Base-by-base conservation (phyloP, 2,113 vertebrate genomes). In the Grallaria varia region DNA sequence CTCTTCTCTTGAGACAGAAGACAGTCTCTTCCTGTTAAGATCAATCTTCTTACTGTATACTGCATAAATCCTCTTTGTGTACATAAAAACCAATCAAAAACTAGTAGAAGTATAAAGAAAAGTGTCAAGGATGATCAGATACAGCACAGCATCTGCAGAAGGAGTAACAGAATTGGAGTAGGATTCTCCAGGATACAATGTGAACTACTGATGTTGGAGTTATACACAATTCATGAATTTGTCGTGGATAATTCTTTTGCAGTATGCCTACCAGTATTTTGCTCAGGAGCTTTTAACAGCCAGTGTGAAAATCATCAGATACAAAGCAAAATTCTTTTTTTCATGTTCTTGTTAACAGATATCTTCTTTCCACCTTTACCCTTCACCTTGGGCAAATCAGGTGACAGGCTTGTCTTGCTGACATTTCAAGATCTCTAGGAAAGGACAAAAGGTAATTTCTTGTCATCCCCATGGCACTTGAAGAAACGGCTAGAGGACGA, bases 271-370 rank as follows among this genome's bases (percentile, higher is more conserved):
- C 12, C 7, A 30, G 0, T n/a, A 22, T 55, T 74, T 78, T 89
- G 22, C 44, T 58, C 17, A 40, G 44, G 22, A 49, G 22, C 12
- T 75, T 87, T 63, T 64, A 79, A 35, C 23, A 84, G 14, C 8
- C 30, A 27, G 0, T 87, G 59, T 40, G 7, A 69, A 84, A 87
- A 82, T 56, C 33, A 78, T 16, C 7, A 20, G 35, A 9, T 59
- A n/a, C 12, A 24, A 40, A 63, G 28, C 23, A 39, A 72, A n/a
- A 14, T 1, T 0, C 0, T 58, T 4, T 22, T 44, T 45, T 40
- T 44, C 10, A 12, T 40, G 12, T 59, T 81, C n/a, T 63, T 91
- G 4, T 84, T 87, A 24, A 1, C 42, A 73, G 0, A 13, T 67
- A 8, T 64, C 8, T 50, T 81, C 28, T 56, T 74, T 84, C 10